Evolutionary conservation across 1,140 invertebrate species (phyloP).

Genomic region (Atta cephalotes): DNA sequence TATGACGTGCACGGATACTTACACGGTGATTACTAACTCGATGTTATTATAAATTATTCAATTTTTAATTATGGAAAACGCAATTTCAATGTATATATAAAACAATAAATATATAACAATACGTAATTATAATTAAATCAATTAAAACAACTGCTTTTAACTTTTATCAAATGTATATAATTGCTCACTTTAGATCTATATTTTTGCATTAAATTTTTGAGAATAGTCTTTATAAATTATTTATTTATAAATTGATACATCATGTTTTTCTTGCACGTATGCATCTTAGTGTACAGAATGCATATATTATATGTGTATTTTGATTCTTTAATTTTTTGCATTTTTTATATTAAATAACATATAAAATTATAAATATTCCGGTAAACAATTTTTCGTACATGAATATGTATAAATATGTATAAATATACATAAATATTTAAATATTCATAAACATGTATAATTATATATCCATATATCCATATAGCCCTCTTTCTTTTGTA

Average conservation of each 20-base stretch:
- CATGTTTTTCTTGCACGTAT: not conserved
- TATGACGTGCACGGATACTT: conserved; percentile 13
- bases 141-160: not conserved
- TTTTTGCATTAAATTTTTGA: not conserved
- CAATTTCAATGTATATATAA: not conserved
- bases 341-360: not conserved
- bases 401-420: too few relatives aligned
- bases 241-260: conserved; percentile 1
- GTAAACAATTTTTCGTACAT: too few relatives aligned
- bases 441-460: too few relatives aligned
- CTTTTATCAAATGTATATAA: not conserved
- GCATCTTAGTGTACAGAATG: not conserved
- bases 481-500: too few relatives aligned
- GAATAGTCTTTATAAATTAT: not conserved
- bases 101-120: conserved; percentile 10
- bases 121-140: not conserved
- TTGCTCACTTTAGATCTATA: not conserved
- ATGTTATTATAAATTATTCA: conserved; percentile 41
- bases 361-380: not conserved
- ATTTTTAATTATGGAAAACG: conserved; percentile 22
- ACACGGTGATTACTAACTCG: not conserved
- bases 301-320: not conserved
- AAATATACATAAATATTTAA: too few relatives aligned
- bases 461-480: too few relatives aligned
- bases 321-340: not conserved